Percentiles rank a stretch among this genome's conserved stretches.
phyloP scores from a whole-genome alignment of 2,888 invertebrate genomes.

The Ellobium chinense region DNA sequence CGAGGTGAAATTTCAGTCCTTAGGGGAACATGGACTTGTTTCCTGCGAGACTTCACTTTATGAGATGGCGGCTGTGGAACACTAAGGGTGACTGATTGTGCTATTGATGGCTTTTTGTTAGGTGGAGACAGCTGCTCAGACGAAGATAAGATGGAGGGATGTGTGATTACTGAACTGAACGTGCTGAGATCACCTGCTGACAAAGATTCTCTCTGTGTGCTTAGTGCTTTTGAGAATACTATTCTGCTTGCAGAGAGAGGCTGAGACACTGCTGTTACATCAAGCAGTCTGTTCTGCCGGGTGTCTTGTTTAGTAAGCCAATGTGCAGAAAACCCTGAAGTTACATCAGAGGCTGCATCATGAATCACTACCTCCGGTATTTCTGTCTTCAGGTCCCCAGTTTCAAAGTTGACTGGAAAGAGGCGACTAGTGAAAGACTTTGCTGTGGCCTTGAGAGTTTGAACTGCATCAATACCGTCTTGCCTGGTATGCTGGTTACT shows the following conservation, averaged over 20 bases:
- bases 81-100: neutral
- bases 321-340: too few relatives aligned
- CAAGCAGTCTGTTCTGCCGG: too few relatives aligned
- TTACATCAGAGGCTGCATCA: too few relatives aligned
- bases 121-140: too few relatives aligned
- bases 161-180: neutral
- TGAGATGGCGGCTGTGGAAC: neutral
- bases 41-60: conserved; percentile 34
- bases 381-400: too few relatives aligned
- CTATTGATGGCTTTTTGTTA: neutral
- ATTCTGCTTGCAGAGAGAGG: neutral
- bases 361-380: too few relatives aligned
- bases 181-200: neutral
- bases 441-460: too few relatives aligned
- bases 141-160: neutral
- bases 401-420: too few relatives aligned
- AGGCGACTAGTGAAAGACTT: too few relatives aligned
- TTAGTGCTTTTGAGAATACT: neutral
- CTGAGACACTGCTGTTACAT: neutral
- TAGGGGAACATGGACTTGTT: conserved; percentile 35
- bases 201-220: neutral
- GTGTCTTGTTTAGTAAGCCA: too few relatives aligned
- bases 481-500: too few relatives aligned
- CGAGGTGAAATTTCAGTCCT: conserved; percentile 15
- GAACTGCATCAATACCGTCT: too few relatives aligned